Evolutionary conservation across 2,797 vertebrate genomes (phyloP), one percentile per base, ranked within the genome.

Genomic region (Chelon labrosus): DNA sequence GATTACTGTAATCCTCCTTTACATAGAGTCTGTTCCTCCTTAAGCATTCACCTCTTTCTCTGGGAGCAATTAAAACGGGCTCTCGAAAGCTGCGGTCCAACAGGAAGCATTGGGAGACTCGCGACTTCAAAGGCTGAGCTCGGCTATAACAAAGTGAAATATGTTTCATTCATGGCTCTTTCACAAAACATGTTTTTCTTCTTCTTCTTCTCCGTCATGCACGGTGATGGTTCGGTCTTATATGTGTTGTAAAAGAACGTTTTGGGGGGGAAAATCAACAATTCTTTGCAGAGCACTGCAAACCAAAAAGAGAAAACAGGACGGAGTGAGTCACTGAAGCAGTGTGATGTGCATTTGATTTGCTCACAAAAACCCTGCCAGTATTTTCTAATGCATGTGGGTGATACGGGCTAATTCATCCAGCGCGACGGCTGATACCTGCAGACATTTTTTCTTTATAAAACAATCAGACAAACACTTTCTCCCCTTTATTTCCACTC

Each of bases 61-160:
- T 89, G 93, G 91, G 92, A 93, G 86, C 89, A 93, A 94, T 94
- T 94, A 92, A 91, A 91, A 85, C 71, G 55, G 85, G 60, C 77
- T 84, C 83, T 91, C 60, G 85, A 86, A 35, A 92, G 82, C 78
- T 70, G 31, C 14, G n/a, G 69, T 87, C 87, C 89, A 81, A 91
- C 80, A 89, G 87, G 89, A 93, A 90, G 83, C 82, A 89, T 85
- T 83, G 75, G 84, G 70, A 82, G 87, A 86, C 75, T 75, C 77
- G 70, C 35, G 80, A 92, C 91, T 91, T 95, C 89, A 93, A 94
- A 93, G 89, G 72, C 77, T 77, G 12, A 83, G 81, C 87, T 91
- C 72, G 88, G 82, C 70, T 75, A 37, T 57, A 91, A 84, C 65
- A 82, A 73, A 75, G 65, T 54, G 65, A 83, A 85, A 83, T 79